Conservation (phyloP, 2,113 vertebrate species). For the Paracanthobrama guichenoti region DNA sequence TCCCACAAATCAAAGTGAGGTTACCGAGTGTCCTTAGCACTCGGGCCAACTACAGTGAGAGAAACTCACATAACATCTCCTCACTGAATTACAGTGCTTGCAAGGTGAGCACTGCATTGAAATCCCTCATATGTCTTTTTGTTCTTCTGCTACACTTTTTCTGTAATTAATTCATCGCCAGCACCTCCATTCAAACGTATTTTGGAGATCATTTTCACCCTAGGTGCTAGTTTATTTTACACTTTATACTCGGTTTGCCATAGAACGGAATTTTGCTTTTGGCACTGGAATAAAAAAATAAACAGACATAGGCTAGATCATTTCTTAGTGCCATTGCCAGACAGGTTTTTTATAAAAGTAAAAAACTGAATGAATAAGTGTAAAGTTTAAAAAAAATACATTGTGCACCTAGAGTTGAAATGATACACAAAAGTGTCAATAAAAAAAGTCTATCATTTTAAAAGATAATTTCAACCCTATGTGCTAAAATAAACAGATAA, state of each 20-base stretch:
- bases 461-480: not conserved
- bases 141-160: not conserved
- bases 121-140: not conserved
- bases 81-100: not conserved
- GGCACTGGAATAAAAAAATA: not conserved
- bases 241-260: not conserved
- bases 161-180: not conserved
- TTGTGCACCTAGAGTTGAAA: not conserved
- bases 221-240: not conserved
- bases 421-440: not conserved
- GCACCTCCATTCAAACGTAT: not conserved
- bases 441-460: not conserved
- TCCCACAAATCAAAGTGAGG: constrained; percentile 27
- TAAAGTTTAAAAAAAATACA: not conserved
- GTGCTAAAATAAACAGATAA: not conserved
- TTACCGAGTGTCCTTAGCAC: not conserved
- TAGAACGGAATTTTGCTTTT: not conserved
- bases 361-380: not conserved
- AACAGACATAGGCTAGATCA: not conserved
- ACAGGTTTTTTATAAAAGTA: not conserved
- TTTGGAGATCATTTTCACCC: not conserved
- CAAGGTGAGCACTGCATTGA: not conserved
- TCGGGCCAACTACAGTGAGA: not conserved
- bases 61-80: not conserved
- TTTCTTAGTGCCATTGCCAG: not conserved